Base-by-base conservation (phyloP, 2,888 invertebrate species). In the Bedellia somnulentella region DNA sequence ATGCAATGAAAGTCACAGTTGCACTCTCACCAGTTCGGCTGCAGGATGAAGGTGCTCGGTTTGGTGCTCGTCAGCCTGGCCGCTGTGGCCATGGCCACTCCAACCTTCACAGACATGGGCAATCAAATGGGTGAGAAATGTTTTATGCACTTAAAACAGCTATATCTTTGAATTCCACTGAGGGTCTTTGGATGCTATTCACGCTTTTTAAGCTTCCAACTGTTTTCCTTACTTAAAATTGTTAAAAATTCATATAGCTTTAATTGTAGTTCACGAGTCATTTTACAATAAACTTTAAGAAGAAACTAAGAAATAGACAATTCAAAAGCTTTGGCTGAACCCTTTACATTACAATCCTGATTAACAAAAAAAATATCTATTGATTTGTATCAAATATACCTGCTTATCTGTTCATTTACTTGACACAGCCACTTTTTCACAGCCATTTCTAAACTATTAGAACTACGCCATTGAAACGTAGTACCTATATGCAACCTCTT, bases 21-120 rank as follows among this genome's bases (percentile, higher is more conserved):
- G 34, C 44, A 51, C 49, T 44, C 26, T 15, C 13, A 29, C 8
- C 17, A 12, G 14, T 13, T n/a, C 13, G n/a, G 47, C 54, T 55
- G 54, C 57, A 62, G 41, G 43, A 71, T 71, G 71, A 68, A 49
- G 53, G 54, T 52, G 39, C 41, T 55, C 30, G 42, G 55, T 31
- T 39, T 61, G 39, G 37, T 67, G 30, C 39, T 61, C 8, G 41
- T 62, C 32, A 59, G 64, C 52, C 49, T 70, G 39, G 61, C 58
- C 51, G 58, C 58, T 24, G 31, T 53, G 44, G 62, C 64, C 45
- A 41, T 57, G 46, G 70, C 66, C 36, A 50, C 53, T 22, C 57
- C 59, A 27, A 54, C 56, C n/a, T 34, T 12, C 12, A 17, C 49
- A 18, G 64, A 58, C 11, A 2, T 15, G 4, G 63, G 59, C 30